Evolutionary conservation across 2,113 vertebrate genomes (phyloP), one percentile per base, ranked within the genome.

Genomic region (Leuciscus idus): DNA sequence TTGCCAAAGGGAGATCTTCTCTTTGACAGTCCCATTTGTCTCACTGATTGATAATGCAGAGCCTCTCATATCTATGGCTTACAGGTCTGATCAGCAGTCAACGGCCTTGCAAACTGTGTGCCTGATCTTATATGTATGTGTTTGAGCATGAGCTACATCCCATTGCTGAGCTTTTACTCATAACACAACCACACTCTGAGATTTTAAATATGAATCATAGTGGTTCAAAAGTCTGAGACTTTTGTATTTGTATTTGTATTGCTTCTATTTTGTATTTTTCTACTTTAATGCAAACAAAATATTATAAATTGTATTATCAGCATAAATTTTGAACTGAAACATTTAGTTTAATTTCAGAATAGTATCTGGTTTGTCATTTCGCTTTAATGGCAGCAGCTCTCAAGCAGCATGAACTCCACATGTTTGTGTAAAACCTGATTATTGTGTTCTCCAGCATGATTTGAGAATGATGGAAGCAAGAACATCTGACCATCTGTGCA

Each of bases 11-110:
- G 82, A 86, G 77, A 83, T 88, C 86, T 30, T 48, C 46, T 83
- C 11, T 80, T 72, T 87, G 68, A 50, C 86, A 88, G 87, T 90
- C 89, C 82, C 79, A 85, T 91, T 88, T 87, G 86, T 87, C 89
- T 89, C 50, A 17, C 55, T 79, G 61, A 66, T 83, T 90, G 84
- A 91, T 87, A 84, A 83, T 64, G 81, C 48, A 59, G 74, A 82
- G 43, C 39, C 21, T 55, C 66, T 55, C 17, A 77, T 77, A 77
- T 77, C 75, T 30, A 55, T 30, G 15, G 50, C 43, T 87, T 73
- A 73, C 21, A 43, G 15, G 80, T 87, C 76, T 62, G 66, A 84
- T 84, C 68, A 55, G 64, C 36, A 28, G 46, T 85, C 75, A 39
- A 3, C 57, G 11, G 68, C 70, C 17, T 10, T 64, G 33, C 28